Conservation (phyloP, 1,140 invertebrate species). For the Temnothorax longispinosus region DNA sequence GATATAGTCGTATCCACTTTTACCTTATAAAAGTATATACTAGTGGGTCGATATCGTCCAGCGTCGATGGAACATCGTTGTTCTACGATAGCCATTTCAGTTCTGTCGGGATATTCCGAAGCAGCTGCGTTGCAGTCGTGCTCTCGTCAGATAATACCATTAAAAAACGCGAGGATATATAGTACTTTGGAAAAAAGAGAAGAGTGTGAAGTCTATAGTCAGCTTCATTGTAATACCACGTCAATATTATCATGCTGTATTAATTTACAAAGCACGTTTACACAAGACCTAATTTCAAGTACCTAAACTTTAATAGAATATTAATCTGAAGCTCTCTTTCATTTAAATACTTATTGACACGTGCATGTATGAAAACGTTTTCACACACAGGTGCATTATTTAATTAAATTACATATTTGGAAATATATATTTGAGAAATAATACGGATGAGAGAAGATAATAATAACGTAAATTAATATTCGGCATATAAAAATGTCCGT, state of each 20-base stretch:
- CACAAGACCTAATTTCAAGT: slow-evolving; percentile 9
- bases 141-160: slow-evolving; percentile 30
- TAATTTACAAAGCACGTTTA: slow-evolving; percentile 19
- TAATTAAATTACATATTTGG: slow-evolving; percentile 32
- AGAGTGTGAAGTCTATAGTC: not conserved
- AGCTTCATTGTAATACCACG: not conserved
- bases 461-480: slow-evolving; percentile 2
- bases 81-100: slow-evolving; percentile 47
- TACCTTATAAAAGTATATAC: slow-evolving; percentile 61
- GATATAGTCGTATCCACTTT: slow-evolving; percentile 58
- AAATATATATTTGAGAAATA: slow-evolving; percentile 6
- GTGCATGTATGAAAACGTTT: slow-evolving; percentile 16
- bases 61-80: slow-evolving; percentile 53
- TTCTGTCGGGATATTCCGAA: slow-evolving; percentile 37
- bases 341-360: slow-evolving; percentile 18
- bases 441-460: not conserved
- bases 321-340: slow-evolving; percentile 6
- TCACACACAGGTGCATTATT: not conserved
- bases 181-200: not conserved
- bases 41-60: slow-evolving; percentile 44
- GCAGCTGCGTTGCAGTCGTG: not conserved
- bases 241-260: not conserved
- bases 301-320: slow-evolving; percentile 20
- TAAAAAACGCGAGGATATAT: slow-evolving; percentile 29
- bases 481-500: not conserved